Percentiles rank a stretch among this genome's conserved stretches.
Conservation (phyloP, 2,113 vertebrate genomes). For the Petromus typicus region DNA sequence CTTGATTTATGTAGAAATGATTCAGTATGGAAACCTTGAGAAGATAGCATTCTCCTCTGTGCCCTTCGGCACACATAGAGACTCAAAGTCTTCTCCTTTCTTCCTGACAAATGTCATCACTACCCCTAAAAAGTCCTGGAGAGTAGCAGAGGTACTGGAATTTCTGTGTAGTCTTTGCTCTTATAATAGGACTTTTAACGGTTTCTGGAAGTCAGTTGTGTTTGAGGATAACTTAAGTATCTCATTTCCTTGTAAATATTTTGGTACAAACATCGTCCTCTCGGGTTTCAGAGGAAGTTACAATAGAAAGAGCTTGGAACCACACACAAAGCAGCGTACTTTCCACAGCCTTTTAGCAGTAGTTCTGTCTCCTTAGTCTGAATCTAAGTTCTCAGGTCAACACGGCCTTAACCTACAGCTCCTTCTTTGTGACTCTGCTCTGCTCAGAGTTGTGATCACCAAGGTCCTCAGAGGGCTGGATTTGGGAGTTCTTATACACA, state of each 20-base stretch:
- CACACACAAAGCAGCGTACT: neutral
- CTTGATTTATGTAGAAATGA: neutral
- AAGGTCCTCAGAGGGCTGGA: neutral
- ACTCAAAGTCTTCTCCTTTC: neutral
- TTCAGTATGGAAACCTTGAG: neutral
- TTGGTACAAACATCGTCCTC: slow-evolving; percentile 57
- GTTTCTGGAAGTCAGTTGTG: neutral
- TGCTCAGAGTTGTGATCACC: neutral
- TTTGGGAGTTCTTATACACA: neutral
- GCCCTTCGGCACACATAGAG: neutral
- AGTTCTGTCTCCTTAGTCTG: neutral
- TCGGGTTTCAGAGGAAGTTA: slow-evolving; percentile 58
- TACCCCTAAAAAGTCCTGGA: neutral
- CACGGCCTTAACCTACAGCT: neutral
- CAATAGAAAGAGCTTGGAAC: neutral
- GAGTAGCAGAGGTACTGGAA: neutral
- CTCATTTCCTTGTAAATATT: slow-evolving; percentile 56
- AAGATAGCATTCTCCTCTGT: neutral
- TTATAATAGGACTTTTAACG: neutral
- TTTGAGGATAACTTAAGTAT: slow-evolving; percentile 16
- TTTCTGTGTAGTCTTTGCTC: neutral
- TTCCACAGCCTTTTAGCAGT: neutral
- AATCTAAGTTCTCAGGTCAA: neutral
- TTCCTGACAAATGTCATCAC: neutral
- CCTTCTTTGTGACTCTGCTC: neutral